phyloP scores from a whole-genome alignment of 2,113 vertebrate genomes.

The Genyomyrus donnyi region DNA sequence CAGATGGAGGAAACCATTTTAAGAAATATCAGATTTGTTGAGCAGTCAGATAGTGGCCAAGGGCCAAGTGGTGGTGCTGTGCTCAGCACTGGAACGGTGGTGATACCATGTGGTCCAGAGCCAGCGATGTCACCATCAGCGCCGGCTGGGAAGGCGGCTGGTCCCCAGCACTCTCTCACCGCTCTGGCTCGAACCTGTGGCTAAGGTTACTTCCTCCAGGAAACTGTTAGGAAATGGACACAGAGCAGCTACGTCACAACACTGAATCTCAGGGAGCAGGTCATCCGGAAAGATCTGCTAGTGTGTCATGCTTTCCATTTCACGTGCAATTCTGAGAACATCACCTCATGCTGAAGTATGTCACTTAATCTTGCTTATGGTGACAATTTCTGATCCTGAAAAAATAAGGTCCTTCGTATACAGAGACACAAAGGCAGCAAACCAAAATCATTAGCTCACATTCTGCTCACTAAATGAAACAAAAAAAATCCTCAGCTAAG shows the following conservation, averaged over 20 bases:
- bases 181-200: slow-evolving; percentile 34
- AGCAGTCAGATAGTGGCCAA: neutral
- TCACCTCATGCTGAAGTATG: neutral
- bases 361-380: neutral
- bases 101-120: neutral
- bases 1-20: neutral
- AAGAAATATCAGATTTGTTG: neutral
- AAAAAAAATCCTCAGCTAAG: too few relatives aligned
- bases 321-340: neutral
- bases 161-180: slow-evolving; percentile 39
- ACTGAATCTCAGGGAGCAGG: neutral
- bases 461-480: neutral
- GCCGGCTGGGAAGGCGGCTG: slow-evolving; percentile 46
- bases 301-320: slow-evolving; percentile 8
- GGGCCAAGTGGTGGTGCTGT: neutral
- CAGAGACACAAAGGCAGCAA: neutral
- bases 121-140: slow-evolving; percentile 33
- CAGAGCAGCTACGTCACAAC: neutral
- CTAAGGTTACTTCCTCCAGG: slow-evolving; percentile 58
- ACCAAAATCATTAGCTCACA: neutral
- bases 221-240: slow-evolving; percentile 43
- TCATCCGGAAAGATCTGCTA: neutral
- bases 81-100: neutral
- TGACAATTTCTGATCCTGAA: neutral
- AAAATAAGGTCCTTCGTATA: neutral